Base-by-base conservation (phyloP, 2,888 invertebrate species). In the Siphonodentalium dalli region DNA sequence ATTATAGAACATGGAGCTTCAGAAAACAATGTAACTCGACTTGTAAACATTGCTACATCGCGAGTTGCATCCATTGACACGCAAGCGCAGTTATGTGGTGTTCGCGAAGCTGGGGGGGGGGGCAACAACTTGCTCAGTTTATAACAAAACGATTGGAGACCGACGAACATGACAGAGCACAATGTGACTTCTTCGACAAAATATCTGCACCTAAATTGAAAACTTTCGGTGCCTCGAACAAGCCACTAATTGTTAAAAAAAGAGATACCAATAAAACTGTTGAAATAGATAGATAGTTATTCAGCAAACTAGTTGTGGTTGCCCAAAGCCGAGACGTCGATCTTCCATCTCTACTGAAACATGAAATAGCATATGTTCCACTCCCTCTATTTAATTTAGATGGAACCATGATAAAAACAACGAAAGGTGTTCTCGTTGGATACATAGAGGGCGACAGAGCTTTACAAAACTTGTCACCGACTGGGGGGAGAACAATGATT, bases 1-100 rank as follows among this genome's bases (percentile, higher is more conserved):
- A 35, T 44, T 18, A 13, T 53, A 24, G 53, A 53, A n/a, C 35
- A 6, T 11, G 34, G 27, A 31, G 46, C 47, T 21, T 29, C 3
- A 41, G 35, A 24, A 40, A 42, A 53, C 31, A 37, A 47, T 2
- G 47, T 18, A 15, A 34, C 26, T 29, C 47, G 34, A 11, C 53
- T 53, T 13, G 31, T 53, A 7, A 53, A 50, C 33, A 48, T 48
- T 21, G 40, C 48, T 41, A 40, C 48, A 48, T 48, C 48, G 34
- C 26, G 29, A 7, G 48, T 48, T 7, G 48, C 40, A 21, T 33
- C 5, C 15, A 2, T 24, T 26, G 41, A 48, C 24, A 27, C 43
- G 13, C 23, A 34, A 26, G 27, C 23, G 2, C 29, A 49, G 3
- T 2, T 49, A n/a, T n/a, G n/a, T n/a, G n/a, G n/a, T n/a, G n/a